Evolutionary conservation across 2,888 invertebrate genomes (phyloP).

Genomic region (Apantesis nais): DNA sequence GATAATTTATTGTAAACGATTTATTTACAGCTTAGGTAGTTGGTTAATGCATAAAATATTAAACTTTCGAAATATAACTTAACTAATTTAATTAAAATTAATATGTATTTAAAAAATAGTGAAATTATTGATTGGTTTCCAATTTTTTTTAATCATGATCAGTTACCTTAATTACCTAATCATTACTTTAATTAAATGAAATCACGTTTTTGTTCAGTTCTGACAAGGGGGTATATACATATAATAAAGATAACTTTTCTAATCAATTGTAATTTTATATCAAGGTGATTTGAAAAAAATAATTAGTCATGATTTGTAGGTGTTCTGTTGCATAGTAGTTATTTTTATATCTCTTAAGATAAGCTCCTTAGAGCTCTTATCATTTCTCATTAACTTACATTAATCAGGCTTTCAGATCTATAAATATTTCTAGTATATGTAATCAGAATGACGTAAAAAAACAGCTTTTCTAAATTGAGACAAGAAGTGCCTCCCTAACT

Average conservation of each 20-base stretch:
- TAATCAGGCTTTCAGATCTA: constrained; percentile 17
- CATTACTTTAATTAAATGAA: background rate
- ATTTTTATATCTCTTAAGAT: constrained; percentile 16
- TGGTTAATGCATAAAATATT: too few species aligned
- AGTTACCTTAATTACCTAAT: too few species aligned
- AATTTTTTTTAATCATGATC: too few species aligned
- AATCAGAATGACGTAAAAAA: constrained; percentile 6
- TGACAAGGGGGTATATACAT: background rate
- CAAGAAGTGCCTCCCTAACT: background rate
- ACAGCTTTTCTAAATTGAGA: background rate
- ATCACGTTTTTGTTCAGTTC: background rate
- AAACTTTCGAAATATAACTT: too few species aligned
- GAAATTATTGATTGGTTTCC: too few species aligned
- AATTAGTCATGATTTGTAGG: constrained; percentile 9
- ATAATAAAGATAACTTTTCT: background rate
- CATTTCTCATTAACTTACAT: constrained; percentile 17
- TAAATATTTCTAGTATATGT: constrained; percentile 2
- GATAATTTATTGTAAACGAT: too few species aligned
- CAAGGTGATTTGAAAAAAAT: background rate
- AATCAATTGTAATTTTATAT: background rate
- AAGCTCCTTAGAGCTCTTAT: constrained; percentile 23
- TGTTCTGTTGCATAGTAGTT: constrained; percentile 1
- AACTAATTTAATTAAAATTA: too few species aligned
- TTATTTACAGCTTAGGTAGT: too few species aligned
- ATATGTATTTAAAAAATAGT: too few species aligned